Percentiles rank a stretch among this genome's conserved stretches.
phyloP scores from a whole-genome alignment of 2,113 vertebrate species.

The Tricholaema leucomelas region DNA sequence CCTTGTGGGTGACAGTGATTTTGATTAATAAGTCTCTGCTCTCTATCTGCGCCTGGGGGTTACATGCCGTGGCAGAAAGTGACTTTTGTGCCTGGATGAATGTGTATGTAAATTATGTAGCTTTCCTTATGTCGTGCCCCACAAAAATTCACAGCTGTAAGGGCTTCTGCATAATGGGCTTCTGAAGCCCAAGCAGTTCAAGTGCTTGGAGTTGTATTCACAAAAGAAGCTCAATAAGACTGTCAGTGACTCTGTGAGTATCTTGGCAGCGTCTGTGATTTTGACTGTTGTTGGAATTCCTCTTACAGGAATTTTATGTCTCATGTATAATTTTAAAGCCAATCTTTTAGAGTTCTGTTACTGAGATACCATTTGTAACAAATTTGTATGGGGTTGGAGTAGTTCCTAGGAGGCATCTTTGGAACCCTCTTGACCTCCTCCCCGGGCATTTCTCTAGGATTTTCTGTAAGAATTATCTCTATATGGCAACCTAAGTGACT shows the following conservation, averaged over 20 bases:
- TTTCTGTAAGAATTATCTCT: background rate
- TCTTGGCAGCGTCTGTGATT: background rate
- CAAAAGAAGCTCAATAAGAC: background rate
- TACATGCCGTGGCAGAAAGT: background rate
- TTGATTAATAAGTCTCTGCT: background rate
- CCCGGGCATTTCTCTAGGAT: background rate
- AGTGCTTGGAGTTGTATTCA: background rate
- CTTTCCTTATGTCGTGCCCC: background rate
- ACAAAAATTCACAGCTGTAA: background rate
- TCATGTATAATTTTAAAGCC: background rate
- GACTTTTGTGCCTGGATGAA: constrained; percentile 32
- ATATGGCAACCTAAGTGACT: background rate
- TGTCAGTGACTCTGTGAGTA: background rate
- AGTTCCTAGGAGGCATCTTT: background rate
- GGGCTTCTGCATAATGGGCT: constrained; percentile 7
- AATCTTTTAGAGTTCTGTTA: background rate
- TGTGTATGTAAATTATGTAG: background rate
- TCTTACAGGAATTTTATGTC: background rate
- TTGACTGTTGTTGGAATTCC: background rate
- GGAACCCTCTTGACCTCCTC: background rate
- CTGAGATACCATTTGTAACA: background rate
- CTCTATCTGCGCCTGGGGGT: background rate
- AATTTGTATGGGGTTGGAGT: background rate
- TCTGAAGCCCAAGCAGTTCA: background rate
- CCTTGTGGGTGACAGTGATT: background rate